Evolutionary conservation across 2,888 invertebrate genomes (phyloP), one percentile per base, ranked within the genome.

Genomic region (Ochlodes sylvanus): DNA sequence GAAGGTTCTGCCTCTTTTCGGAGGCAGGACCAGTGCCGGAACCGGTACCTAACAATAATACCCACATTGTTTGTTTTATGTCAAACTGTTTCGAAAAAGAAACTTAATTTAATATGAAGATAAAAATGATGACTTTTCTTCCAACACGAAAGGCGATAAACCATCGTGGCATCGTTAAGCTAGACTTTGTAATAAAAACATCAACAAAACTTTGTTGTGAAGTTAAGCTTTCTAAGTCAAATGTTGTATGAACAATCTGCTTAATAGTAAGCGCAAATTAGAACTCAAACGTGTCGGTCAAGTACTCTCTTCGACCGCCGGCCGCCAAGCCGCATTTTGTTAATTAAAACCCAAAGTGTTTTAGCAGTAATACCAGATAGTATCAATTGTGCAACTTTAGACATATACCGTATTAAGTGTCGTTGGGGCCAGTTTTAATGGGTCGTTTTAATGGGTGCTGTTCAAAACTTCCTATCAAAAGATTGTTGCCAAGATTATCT

Each of bases 301-400:
- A 89, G 80, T 78, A 79, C 77, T 79, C 79, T 79, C 79, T 82
- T 75, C 71, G 77, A 72, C 77, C 77, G 75, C 72, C 71, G 79
- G 75, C 76, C 77, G 76, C 76, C 80, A 77, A 80, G 79, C 75
- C 76, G 73, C 83, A 82, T 82, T 84, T 82, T 84, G 83, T 84
- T 88, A 86, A 88, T 88, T 86, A 85, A 83, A 77, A 76, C 75
- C 76, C 70, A 81, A 79, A 85, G 86, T 85, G 79, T 86, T 86
- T 84, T 76, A 82, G 81, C 73, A 70, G 76, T 73, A 73, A 75
- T 76, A 70, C 63, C 77, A 81, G 76, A 78, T 68, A 62, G 41
- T 57, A 63, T 57, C 68, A 63, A 57, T 63, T 56, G 52, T 57
- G 15, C 42, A 66, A 64, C 69, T 67, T 67, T 42, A 44, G 14